Evolutionary conservation across 2,113 vertebrate genomes (phyloP).

Genomic region (Pseudopodoces humilis): DNA sequence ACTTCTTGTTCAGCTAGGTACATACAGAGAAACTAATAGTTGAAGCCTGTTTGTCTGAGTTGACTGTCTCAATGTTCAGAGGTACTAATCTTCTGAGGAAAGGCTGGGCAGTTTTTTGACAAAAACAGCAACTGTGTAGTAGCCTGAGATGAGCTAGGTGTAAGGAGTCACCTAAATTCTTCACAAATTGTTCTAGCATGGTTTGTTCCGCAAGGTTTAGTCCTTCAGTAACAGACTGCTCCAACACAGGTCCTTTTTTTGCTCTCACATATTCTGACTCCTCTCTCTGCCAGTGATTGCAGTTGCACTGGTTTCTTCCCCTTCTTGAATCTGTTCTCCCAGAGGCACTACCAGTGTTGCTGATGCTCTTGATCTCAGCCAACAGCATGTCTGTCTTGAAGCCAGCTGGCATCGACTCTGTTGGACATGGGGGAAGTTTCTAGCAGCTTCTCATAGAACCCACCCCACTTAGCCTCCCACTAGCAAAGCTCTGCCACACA

Average conservation of each 20-base stretch:
- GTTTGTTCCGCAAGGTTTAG: fast-evolving
- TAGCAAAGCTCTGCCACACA: neutral
- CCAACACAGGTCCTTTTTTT: neutral
- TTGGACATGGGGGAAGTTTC: neutral
- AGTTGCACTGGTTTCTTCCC: neutral
- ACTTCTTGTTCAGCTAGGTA: neutral
- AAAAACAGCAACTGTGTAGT: neutral
- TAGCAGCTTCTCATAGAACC: neutral
- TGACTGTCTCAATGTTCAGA: neutral
- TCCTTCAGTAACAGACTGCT: neutral
- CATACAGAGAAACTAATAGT: neutral
- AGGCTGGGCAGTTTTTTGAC: neutral
- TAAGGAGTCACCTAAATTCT: neutral
- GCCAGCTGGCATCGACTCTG: neutral
- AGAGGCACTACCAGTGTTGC: neutral
- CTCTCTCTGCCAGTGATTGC: neutral
- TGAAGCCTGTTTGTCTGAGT: neutral
- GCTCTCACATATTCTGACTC: neutral
- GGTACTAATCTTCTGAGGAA: neutral
- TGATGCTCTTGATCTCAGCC: neutral
- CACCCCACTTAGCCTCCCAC: neutral
- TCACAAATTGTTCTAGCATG: neutral
- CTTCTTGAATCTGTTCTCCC: neutral
- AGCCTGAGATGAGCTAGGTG: neutral
- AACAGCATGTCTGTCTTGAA: neutral